Base-by-base conservation (phyloP, 2,113 vertebrate species). In the Syngnathus typhle region DNA sequence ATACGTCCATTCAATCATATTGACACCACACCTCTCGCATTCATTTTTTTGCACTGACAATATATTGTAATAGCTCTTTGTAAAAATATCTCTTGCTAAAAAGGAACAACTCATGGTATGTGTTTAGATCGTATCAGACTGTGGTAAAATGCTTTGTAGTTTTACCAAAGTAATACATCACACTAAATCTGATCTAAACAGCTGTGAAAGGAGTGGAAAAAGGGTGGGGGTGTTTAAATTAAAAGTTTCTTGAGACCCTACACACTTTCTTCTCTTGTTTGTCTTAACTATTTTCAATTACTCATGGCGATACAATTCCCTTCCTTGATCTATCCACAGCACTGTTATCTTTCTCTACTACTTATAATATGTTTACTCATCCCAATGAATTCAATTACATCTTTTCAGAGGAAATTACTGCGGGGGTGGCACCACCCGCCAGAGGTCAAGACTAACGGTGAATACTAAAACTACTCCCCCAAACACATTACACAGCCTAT, bases 381-480 rank as follows among this genome's bases (percentile, higher is more conserved):
- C 85, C 85, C 87, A 84, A 91, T 89, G 84, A 89, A 88, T 88
- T 88, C 84, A 87, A 90, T 90, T 88, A 88, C 82, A 85, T 84
- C 78, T 87, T 84, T 88, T 86, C 81, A 77, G 78, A 73, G 86
- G 77, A 88, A 88, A 87, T 88, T 82, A 86, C 79, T 80, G 80
- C 72, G 82, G 80, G 86, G 84, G 81, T 83, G 73, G 76, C 68
- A 74, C 63, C 65, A 79, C 60, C 82, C 78, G 79, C 74, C 81
- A 81, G 78, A 88, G 85, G 88, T 90, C 87, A 87, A 81, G 65
- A 55, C 84, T 74, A 87, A 83, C 85, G 79, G 82, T 81, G 87
- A 91, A 88, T 88, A 82, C 88, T 86, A 87, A 90, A 87, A 81
- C 71, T 65, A 76, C 75, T 77, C 78, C 73, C 69, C 84, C 86